Percentiles rank a stretch among this genome's conserved stretches.
Conservation (phyloP, 1,140 invertebrate genomes). For the Cardiocondyla obscurior region DNA sequence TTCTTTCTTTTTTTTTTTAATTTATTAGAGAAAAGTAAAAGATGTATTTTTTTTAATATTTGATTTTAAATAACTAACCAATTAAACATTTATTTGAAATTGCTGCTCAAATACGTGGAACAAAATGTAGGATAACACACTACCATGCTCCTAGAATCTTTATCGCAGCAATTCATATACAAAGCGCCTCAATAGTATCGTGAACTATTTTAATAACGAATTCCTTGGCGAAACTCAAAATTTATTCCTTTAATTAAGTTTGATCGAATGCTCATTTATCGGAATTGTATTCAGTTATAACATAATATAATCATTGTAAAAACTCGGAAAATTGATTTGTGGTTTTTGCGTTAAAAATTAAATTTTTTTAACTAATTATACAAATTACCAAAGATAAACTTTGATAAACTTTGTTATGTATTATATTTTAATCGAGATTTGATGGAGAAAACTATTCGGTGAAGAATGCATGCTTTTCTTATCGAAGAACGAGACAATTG, state of each 20-base stretch:
- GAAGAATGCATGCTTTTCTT: conserved; percentile 4
- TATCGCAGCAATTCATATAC: neutral
- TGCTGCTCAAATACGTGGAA: neutral
- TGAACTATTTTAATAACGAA: conserved; percentile 29
- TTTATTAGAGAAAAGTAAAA: neutral
- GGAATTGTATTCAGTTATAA: neutral
- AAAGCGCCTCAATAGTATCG: neutral
- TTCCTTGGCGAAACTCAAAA: neutral
- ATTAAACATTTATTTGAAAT: neutral
- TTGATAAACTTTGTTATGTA: neutral
- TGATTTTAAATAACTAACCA: neutral
- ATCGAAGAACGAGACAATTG: neutral
- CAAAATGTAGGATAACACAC: neutral
- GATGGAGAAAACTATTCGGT: too few species aligned
- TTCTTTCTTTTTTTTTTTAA: neutral
- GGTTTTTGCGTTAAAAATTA: neutral
- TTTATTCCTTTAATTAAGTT: neutral
- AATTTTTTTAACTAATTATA: neutral
- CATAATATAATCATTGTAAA: neutral
- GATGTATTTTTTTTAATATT: neutral
- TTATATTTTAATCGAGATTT: neutral
- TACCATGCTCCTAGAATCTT: neutral
- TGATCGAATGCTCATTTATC: neutral
- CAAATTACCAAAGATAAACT: neutral
- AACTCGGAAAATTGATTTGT: neutral